phyloP scores from a whole-genome alignment of 2,113 vertebrate genomes.

The Herpetotheres cachinnans region DNA sequence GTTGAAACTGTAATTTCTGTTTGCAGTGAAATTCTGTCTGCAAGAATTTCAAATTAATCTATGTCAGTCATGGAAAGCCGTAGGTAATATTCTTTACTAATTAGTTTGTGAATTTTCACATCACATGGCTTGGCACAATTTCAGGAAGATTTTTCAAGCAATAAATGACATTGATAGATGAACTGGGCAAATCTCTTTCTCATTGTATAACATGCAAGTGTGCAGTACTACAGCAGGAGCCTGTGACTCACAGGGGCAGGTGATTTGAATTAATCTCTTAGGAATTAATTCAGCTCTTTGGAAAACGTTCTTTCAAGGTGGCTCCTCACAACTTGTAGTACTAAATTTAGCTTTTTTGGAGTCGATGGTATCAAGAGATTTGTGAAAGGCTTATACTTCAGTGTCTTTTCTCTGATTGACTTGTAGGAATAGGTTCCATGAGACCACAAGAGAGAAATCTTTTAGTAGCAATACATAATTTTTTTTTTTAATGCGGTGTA shows the following conservation, averaged over 20 bases:
- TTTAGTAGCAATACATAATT: background rate
- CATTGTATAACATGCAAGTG: accelerated
- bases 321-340: background rate
- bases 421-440: background rate
- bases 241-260: no score
- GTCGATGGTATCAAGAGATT: background rate
- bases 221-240: background rate
- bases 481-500: background rate
- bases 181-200: no score
- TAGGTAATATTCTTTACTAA: background rate
- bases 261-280: background rate
- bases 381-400: background rate
- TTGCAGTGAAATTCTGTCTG: background rate
- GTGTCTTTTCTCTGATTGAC: background rate
- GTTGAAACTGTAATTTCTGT: background rate
- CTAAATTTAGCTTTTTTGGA: background rate
- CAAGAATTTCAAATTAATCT: background rate
- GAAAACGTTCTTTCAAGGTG: background rate
- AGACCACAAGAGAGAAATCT: background rate
- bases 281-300: background rate
- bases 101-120: background rate
- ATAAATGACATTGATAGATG: background rate
- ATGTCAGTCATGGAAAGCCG: background rate
- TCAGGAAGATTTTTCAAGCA: background rate
- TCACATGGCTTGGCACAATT: background rate